These are phyloP conservation scores for Oeneis ivallda DNA, from an alignment of 2,888 invertebrate genomes.

Conservation along the genomic window DNA sequence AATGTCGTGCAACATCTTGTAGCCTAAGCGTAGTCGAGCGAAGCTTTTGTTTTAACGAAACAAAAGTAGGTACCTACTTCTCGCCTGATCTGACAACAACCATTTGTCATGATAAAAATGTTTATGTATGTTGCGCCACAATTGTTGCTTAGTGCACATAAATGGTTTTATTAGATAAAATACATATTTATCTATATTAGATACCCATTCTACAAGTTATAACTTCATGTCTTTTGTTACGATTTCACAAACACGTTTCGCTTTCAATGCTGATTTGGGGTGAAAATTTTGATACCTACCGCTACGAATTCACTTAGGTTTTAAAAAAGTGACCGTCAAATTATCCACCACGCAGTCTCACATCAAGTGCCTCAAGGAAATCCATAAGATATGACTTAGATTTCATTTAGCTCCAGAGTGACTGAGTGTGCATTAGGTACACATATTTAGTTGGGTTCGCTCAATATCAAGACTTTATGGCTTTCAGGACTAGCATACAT, in stretches of 20 bases:
- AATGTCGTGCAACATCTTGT: too few species aligned
- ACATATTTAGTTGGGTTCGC: constrained; percentile 77
- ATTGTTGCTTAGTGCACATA: too few species aligned
- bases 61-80: too few species aligned
- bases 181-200: constrained; percentile 45
- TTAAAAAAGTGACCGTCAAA: constrained; percentile 28
- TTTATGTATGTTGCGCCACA: too few species aligned
- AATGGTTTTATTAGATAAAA: constrained; percentile 48
- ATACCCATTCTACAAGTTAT: constrained; percentile 62
- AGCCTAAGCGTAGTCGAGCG: too few species aligned
- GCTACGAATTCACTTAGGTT: constrained; percentile 32
- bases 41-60: too few species aligned
- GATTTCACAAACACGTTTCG: constrained; percentile 70
- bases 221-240: constrained; percentile 60
- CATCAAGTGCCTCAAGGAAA: constrained; percentile 53
- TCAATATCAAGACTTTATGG: constrained; percentile 79
- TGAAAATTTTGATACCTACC: constrained; percentile 37
- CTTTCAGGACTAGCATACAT: constrained; percentile 71
- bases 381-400: constrained; percentile 33
- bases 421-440: constrained; percentile 66
- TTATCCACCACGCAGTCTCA: constrained; percentile 50
- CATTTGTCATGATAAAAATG: too few species aligned
- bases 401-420: constrained; percentile 54
- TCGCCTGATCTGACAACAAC: too few species aligned
- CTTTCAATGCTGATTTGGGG: constrained; percentile 53